phyloP scores from a whole-genome alignment of 2,113 vertebrate genomes.

The Vombatus ursinus region DNA sequence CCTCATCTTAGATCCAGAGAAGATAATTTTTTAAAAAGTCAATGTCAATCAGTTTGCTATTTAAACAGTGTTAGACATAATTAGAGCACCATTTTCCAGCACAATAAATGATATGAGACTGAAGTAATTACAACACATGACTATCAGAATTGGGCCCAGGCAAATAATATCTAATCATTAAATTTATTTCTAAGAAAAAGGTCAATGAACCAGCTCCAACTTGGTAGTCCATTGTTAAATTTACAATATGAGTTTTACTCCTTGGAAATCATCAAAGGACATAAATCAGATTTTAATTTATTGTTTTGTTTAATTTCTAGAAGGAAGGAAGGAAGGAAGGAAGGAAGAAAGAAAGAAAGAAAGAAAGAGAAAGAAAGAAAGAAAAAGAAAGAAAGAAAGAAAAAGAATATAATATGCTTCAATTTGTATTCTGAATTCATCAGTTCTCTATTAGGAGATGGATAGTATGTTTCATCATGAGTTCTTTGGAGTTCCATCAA shows the following conservation, averaged over 20 bases:
- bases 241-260: no score
- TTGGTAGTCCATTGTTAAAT: neutral
- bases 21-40: neutral
- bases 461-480: neutral
- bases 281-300: no score
- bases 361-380: neutral
- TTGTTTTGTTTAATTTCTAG: no score
- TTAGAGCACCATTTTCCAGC: neutral
- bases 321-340: no score
- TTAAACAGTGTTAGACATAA: neutral
- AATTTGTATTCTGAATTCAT: neutral
- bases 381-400: neutral
- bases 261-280: no score
- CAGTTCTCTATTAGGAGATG: neutral
- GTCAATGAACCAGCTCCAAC: neutral
- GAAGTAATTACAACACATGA: neutral
- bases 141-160: neutral
- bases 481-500: neutral
- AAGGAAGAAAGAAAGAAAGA: neutral
- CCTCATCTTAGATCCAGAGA: neutral
- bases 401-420: neutral
- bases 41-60: neutral
- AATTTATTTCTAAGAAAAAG: neutral
- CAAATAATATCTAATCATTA: neutral
- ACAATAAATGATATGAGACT: neutral